These are phyloP conservation scores for Amyelois transitella DNA, from an alignment of 1,140 invertebrate species.

Conservation along the genomic window DNA sequence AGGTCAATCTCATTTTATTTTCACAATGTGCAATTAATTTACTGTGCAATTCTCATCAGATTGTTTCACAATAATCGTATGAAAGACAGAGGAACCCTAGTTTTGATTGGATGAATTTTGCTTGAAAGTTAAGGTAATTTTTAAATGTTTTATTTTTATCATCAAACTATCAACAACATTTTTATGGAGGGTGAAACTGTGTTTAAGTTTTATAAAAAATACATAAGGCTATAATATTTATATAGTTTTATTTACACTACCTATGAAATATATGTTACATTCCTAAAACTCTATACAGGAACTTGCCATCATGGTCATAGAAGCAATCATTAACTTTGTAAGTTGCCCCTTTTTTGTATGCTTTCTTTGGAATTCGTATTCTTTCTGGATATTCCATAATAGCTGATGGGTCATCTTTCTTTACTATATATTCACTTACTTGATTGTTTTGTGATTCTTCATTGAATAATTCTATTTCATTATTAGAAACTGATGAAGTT, in stretches of 20 bases:
- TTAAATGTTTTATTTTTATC: not conserved
- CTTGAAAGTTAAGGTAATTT: slow-evolving; percentile 6
- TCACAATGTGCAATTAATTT: slow-evolving; percentile 1
- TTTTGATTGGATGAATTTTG: not conserved
- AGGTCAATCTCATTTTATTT: slow-evolving; percentile 3
- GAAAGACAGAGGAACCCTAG: not conserved
- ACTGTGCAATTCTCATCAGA: slow-evolving; percentile 3
- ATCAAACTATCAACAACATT: slow-evolving; percentile 29
- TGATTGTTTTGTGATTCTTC: slow-evolving; percentile 30
- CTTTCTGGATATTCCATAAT: slow-evolving; percentile 70
- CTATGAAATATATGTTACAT: slow-evolving; percentile 47
- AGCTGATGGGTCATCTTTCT: slow-evolving; percentile 22
- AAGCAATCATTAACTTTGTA: slow-evolving; percentile 84
- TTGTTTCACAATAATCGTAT: not conserved
- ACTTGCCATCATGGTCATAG: slow-evolving; percentile 84
- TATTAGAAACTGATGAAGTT: slow-evolving; percentile 10
- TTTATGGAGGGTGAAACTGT: slow-evolving; percentile 54
- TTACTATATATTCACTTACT: slow-evolving; percentile 35
- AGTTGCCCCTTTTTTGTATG: slow-evolving; percentile 76
- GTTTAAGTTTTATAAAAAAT: slow-evolving; percentile 68
- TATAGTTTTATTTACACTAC: slow-evolving; percentile 48
- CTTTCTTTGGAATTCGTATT: slow-evolving; percentile 79
- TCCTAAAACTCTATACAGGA: slow-evolving; percentile 84
- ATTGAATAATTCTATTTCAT: slow-evolving; percentile 42
- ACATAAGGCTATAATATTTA: slow-evolving; percentile 45